Conservation (phyloP, 2,113 vertebrate species). For the Capricornis sumatraensis region DNA sequence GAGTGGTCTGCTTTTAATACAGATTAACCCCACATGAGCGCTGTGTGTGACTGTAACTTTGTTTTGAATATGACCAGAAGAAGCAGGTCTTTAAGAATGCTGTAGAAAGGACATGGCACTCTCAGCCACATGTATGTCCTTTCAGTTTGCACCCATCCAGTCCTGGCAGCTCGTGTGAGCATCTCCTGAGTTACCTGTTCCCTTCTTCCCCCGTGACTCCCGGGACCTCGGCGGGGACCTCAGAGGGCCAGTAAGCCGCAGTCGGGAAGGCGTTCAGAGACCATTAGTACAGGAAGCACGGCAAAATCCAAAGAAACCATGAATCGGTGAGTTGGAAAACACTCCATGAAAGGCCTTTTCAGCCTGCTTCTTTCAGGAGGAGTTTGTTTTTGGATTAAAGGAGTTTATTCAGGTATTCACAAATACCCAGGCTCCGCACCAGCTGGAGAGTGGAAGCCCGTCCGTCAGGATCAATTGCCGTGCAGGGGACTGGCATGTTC, state of each 20-base stretch:
- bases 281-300: slow-evolving; percentile 81
- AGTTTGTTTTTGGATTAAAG: slow-evolving; percentile 86
- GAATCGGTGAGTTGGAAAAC: slow-evolving; percentile 75
- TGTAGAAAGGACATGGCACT: background rate
- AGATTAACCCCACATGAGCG: background rate
- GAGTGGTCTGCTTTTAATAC: slow-evolving; percentile 14
- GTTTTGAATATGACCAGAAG: slow-evolving; percentile 40
- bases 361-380: slow-evolving; percentile 80
- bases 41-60: background rate
- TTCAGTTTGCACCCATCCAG: slow-evolving; percentile 16
- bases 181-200: slow-evolving; percentile 66
- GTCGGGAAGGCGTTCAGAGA: slow-evolving; percentile 78
- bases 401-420: slow-evolving; percentile 85
- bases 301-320: slow-evolving; percentile 77
- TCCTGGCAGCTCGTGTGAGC: slow-evolving; percentile 52
- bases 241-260: slow-evolving; percentile 73
- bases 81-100: slow-evolving; percentile 46
- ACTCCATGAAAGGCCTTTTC: slow-evolving; percentile 81
- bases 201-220: slow-evolving; percentile 64
- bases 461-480: slow-evolving; percentile 78
- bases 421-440: slow-evolving; percentile 78
- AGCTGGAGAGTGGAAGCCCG: slow-evolving; percentile 80
- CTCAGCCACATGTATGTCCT: slow-evolving; percentile 46
- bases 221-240: slow-evolving; percentile 18
- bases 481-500: slow-evolving; percentile 74